Base-by-base conservation (phyloP, 1,140 invertebrate species). In the Ruditapes philippinarum region DNA sequence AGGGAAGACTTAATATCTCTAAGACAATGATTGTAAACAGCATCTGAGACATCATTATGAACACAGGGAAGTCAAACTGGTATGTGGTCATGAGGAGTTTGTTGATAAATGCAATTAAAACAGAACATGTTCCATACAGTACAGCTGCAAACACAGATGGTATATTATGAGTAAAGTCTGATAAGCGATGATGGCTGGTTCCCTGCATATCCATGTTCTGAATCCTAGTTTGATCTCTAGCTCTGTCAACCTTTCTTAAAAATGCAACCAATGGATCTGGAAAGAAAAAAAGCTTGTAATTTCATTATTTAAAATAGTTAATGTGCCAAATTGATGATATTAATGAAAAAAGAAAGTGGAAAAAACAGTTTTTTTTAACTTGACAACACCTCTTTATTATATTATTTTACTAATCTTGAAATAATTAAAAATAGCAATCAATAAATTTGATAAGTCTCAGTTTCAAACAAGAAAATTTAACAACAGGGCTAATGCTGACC, bases 51-150 rank as follows among this genome's bases (percentile, higher is more conserved):
- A 94, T 92, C 95, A 96, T 96, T 57, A 96, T 96, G 54, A 95
- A 94, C 33, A 96, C 95, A 19, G 96, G 96, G 87, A 92, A 96
- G 87, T 96, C 94, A 92, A 96, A 96, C 11, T 95, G 88, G 87
- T 95, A 95, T 0, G 93, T 92, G 33, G 93, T 95, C 90, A 96
- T 93, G 9, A 96, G 91, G n/a, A 94, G 89, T 91, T 96, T 96
- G 91, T 96, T 96, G 33, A 96, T 87, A 91, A 96, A 96, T n/a
- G 96, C 96, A 94, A 96, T 96, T 19, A 95, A 95, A 0, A 95
- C 93, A 3, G 96, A 96, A 90, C 94, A 95, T 5, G 92, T 65
- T 11, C 96, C 96, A 93, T 96, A 96, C 49, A 96, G 93, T 0
- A 96, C 49, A 11, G 96, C 96, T 51, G 95, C 95, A 22, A 57